phyloP scores from a whole-genome alignment of 2,797 vertebrate genomes.

The Gymnoscopelus braueri region DNA sequence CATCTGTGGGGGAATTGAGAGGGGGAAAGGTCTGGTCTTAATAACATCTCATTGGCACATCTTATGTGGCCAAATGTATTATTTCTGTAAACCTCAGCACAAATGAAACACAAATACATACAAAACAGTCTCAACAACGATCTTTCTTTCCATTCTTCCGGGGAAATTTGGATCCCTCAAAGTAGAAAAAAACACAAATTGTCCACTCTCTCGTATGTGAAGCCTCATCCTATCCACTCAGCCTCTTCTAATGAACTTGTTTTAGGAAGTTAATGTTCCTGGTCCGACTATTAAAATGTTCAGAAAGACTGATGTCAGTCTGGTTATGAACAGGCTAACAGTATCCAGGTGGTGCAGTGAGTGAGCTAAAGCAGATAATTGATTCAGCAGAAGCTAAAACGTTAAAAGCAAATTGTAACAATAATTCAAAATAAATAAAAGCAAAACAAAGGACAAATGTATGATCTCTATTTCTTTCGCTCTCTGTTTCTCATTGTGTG shows the following conservation, averaged over 20 bases:
- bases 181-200: background rate
- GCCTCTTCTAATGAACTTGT: conserved; percentile 18
- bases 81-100: conserved; percentile 15
- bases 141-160: background rate
- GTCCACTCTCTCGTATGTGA: background rate
- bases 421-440: too few relatives aligned
- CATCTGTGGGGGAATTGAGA: background rate
- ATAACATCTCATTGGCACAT: background rate
- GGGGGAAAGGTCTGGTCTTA: background rate
- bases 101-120: conserved; percentile 10
- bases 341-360: too few relatives aligned
- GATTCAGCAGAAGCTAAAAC: too few relatives aligned
- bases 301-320: background rate
- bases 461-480: too few relatives aligned
- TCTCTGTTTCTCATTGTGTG: too few relatives aligned
- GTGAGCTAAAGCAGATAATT: too few relatives aligned
- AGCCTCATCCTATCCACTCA: conserved; percentile 5
- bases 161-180: conserved; percentile 3
- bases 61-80: background rate
- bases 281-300: conserved; percentile 7
- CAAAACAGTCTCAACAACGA: background rate
- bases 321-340: too few relatives aligned
- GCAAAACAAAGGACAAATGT: too few relatives aligned
- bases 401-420: too few relatives aligned
- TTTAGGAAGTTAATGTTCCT: conserved; percentile 27